Evolutionary conservation across 2,888 invertebrate genomes (phyloP), one percentile per base, ranked within the genome.

Genomic region (Lasioglossum zephyrum): DNA sequence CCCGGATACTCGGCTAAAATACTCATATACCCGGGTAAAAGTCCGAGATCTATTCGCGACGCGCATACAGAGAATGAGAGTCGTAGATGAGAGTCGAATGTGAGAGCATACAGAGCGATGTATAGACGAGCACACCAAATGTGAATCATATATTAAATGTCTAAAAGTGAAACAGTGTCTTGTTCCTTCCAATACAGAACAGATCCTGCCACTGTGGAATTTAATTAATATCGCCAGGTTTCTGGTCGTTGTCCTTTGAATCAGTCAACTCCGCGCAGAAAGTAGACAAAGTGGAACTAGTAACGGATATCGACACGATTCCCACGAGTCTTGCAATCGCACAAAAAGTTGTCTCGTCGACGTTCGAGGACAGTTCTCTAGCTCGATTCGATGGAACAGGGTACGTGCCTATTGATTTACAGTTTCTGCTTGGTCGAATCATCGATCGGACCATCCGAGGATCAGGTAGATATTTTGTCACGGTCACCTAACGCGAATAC

Each of bases 281-380:
- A 73, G 8, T 73, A 44, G 44, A 31, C 63, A 79, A 81, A 85
- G 49, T 81, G 22, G 78, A 69, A 26, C 57, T 75, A 44, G 76
- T 84, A 87, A 87, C 82, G 83, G 83, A 86, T 80, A 82, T 80
- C 82, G 74, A 53, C 74, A 72, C 73, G 81, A 84, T 87, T 90
- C 89, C 87, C 89, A 83, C 85, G 87, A 82, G 26, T 41, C 31
- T 63, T 70, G 78, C 81, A 47, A 13, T 8, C 11, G 1, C 22
- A 11, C 13, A 81, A 76, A 85, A 79, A 44, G 57, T 16, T 31
- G 4, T 70, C 60, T 72, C 72, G 44, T n/a, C 57, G 41, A 63
- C 13, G 73, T 66, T 77, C 60, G 81, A 84, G 80, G 85, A 88
- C 87, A 76, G 81, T 81, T 81, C 47, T 41, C n/a, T n/a, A n/a